Percentiles rank a stretch among this genome's conserved stretches.
Evolutionary conservation across 2,888 invertebrate species (phyloP).

Genomic region (Osedax fenrisi): DNA sequence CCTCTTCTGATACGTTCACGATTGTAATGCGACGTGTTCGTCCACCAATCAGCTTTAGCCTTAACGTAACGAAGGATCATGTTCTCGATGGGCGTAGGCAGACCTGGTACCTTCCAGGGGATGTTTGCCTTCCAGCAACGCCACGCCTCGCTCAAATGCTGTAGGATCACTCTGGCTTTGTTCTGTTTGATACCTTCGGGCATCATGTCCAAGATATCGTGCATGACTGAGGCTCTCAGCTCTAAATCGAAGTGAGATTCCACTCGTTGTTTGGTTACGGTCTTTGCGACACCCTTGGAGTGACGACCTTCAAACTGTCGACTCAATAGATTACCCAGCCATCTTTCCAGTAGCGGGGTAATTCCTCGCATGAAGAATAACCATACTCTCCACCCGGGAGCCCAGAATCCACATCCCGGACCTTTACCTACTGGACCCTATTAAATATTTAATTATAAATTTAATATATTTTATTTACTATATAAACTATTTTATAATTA

Average conservation of each 20-base stretch:
- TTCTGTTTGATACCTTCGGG: constrained; percentile 99
- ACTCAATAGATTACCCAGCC: constrained; percentile 96
- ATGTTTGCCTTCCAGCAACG: constrained; percentile 98
- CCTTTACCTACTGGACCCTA: constrained; percentile 95
- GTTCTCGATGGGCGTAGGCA: constrained; percentile 97
- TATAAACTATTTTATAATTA: neutral
- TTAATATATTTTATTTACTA: neutral
- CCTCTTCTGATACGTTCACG: constrained; percentile 92
- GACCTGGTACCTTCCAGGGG: constrained; percentile 98
- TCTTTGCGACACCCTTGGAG: constrained; percentile 98
- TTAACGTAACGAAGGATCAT: constrained; percentile 99
- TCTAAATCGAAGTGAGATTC: constrained; percentile 99
- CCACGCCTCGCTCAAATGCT: constrained; percentile 98
- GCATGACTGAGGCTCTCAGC: constrained; percentile 79
- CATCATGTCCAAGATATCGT: constrained; percentile 99
- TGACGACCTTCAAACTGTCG: constrained; percentile 98
- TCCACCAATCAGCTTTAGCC: constrained; percentile 99
- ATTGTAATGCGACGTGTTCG: constrained; percentile 98
- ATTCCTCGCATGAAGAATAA: constrained; percentile 98
- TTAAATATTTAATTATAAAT: constrained; percentile 11
- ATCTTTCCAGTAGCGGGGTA: constrained; percentile 88
- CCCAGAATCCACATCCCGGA: constrained; percentile 96
- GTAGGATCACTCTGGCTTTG: constrained; percentile 93
- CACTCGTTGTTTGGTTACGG: constrained; percentile 96
- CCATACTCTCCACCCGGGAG: constrained; percentile 98